Evolutionary conservation across 2,113 vertebrate genomes (phyloP).

Genomic region (Merops nubicus): DNA sequence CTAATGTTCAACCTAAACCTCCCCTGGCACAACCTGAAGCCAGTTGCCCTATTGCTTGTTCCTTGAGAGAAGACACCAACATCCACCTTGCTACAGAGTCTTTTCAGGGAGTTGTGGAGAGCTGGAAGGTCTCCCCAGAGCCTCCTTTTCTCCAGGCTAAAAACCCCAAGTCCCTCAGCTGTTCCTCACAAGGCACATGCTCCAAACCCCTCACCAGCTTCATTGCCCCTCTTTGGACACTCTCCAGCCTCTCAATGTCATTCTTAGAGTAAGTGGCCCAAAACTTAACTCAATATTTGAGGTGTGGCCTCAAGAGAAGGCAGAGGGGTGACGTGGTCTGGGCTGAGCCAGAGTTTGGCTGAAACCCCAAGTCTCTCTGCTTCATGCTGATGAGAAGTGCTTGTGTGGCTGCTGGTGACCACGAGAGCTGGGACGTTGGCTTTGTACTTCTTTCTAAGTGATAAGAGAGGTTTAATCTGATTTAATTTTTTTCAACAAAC

Average conservation of each 20-base stretch:
- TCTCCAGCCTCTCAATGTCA: not conserved
- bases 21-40: too few species aligned
- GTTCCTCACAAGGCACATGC: too few species aligned
- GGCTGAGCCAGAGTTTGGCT: not conserved
- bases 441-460: not conserved
- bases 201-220: too few species aligned
- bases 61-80: too few species aligned
- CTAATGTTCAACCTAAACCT: too few species aligned
- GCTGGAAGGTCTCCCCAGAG: too few species aligned
- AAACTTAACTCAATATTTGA: not conserved
- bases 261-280: not conserved
- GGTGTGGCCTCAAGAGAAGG: not conserved
- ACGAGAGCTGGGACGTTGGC: not conserved
- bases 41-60: too few species aligned
- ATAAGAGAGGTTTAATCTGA: slow-evolving; percentile 12
- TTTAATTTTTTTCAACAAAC: not conserved
- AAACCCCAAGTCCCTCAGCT: too few species aligned
- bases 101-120: too few species aligned
- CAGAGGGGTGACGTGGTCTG: not conserved
- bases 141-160: too few species aligned
- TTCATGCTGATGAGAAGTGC: not conserved
- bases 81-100: too few species aligned
- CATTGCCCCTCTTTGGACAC: too few species aligned
- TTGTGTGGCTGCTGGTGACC: not conserved
- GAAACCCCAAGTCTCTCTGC: not conserved